Evolutionary conservation across 2,888 invertebrate genomes (phyloP), one percentile per base, ranked within the genome.

Genomic region (Polymixis lichenea): DNA sequence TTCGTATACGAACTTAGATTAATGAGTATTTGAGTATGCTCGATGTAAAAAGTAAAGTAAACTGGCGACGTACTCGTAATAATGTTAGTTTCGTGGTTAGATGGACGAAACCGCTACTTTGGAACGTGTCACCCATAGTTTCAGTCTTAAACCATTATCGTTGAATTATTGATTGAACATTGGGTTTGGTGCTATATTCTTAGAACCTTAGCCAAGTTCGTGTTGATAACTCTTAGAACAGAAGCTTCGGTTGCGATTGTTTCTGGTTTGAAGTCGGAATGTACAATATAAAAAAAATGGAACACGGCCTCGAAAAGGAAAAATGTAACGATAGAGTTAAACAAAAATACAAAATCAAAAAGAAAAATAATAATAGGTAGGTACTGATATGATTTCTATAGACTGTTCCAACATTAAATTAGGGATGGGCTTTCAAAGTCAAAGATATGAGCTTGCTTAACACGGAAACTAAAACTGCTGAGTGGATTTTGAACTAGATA

Each of bases 141-240:
- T 77, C 46, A 25, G 46, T 68, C 46, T 56, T 64, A 67, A 77
- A 76, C 25, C 58, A 67, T 60, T 66, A 53, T 46, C 32, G 32
- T 60, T 66, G 22, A 73, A 71, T 49, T 73, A 51, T 72, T 71
- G 19, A 17, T 67, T 32, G 60, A 68, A 77, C 32, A 53, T 38
- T 78, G 22, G 46, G 13, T 49, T 28, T 28, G 28, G 46, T 65
- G 28, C 46, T 65, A 49, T 28, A 49, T 28, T 49, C 19, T 11
- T 43, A 64, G 43, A 43, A 43, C 64, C 11, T 43, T 43, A 19
- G 6, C 43, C n/a, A 28, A 74, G 22, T 74, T 74, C 58, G 28
- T 28, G 49, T 74, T 60, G 49, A 28, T 43, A 51, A 74, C 28
- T 22, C 58, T 74, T 49, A 49, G 17, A 28, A 28, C 71, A 58